Conservation (phyloP, 1,140 invertebrate genomes). For the Reticulitermes speratus region DNA sequence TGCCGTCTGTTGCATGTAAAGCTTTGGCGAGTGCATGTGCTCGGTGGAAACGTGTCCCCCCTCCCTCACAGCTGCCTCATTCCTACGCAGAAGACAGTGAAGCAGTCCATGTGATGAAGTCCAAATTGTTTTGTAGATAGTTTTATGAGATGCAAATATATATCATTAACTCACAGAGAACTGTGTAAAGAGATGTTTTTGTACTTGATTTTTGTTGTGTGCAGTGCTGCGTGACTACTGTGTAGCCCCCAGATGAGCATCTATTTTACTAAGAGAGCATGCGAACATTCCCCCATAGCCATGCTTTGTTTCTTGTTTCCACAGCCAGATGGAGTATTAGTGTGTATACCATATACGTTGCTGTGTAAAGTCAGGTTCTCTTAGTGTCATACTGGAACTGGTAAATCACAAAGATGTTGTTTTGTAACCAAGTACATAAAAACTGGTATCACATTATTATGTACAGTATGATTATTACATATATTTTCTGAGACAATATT, state of each 20-base stretch:
- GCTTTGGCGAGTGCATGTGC: neutral
- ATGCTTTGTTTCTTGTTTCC: constrained; percentile 32
- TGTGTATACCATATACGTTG: constrained; percentile 8
- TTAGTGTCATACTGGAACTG: constrained; percentile 28
- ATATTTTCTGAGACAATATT: constrained; percentile 33
- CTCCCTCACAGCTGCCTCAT: constrained; percentile 11
- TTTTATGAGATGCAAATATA: constrained; percentile 15
- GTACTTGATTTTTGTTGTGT: constrained; percentile 32
- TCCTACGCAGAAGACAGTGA: constrained; percentile 2
- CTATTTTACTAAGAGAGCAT: constrained; percentile 33
- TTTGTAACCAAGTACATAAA: constrained; percentile 23
- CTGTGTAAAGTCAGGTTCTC: constrained; percentile 25
- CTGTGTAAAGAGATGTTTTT: constrained; percentile 28
- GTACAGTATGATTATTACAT: constrained; percentile 29
- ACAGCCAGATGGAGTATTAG: constrained; percentile 25
- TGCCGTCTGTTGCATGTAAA: neutral
- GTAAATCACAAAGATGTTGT: constrained; percentile 24
- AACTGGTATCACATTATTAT: constrained; percentile 25
- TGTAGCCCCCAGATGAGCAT: constrained; percentile 34
- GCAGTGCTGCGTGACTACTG: constrained; percentile 34
- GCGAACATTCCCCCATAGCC: constrained; percentile 29
- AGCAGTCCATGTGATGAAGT: constrained; percentile 10
- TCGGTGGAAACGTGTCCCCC: neutral
- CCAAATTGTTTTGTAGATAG: constrained; percentile 24
- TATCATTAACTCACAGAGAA: constrained; percentile 18